Base-by-base conservation (phyloP, 2,113 vertebrate species). In the Egretta garzetta region DNA sequence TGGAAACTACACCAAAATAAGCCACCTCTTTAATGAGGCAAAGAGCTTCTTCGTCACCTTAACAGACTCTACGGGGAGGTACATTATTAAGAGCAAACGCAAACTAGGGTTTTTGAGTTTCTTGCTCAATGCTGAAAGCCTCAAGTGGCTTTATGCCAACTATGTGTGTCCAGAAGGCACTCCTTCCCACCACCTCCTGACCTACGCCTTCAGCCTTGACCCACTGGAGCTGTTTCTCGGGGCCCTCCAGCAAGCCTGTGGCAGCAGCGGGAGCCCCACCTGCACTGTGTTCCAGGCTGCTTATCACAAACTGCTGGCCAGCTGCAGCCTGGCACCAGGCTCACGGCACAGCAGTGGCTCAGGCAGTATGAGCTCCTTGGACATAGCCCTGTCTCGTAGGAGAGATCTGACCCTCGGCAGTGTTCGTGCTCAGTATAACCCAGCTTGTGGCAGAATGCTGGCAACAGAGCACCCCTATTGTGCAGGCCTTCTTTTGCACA, bases 41-140 rank as follows among this genome's bases (percentile, higher is more conserved):
- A 97, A 95, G 63, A 97, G 55, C 50, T 82, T n/a, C 49, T 97
- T 98, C 8, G 4, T 92, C 68, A 95, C 95, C 17, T 93, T 98
- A 73, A 96, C 26, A 1, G 97, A 98, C 52, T 82, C 80, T 30
- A 21, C 18, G 41, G 97, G 96, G 59, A 98, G 83, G 75, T 64
- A 70, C 8, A 10, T 98, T 56, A 80, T 97, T 53, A 96, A 96
- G 83, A 93, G 97, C 70, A 98, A 97, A 71, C 89, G 95, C 43
- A 97, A 58, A 87, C 83, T 98, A 32, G 97, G 97, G 52, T 97
- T 98, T 82, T 35, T 98, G 92, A 96, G 97, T 71, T 96, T 98
- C 68, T 79, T 98, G 76, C 95, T 98, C 56, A 98, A 97, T 22
- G 93, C 91, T 0, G 94, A 98, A 91, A 98, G 97, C 72, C 87